phyloP scores from a whole-genome alignment of 2,888 invertebrate genomes.

The Sipha maydis region DNA sequence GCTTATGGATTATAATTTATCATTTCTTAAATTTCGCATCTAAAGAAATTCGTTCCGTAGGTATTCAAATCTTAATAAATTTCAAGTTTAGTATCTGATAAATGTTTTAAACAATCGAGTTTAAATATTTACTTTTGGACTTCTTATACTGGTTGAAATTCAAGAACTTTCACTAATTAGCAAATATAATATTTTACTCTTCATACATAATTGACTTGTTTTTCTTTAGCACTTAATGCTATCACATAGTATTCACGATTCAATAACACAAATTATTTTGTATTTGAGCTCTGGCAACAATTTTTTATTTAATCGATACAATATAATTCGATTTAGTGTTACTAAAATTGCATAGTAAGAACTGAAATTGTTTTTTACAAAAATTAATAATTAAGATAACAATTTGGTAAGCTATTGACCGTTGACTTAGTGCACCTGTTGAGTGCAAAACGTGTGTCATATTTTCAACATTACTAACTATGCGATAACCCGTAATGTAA shows the following conservation, averaged over 20 bases:
- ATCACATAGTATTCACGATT: neutral
- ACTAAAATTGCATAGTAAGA: neutral
- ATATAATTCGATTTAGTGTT: too few species aligned
- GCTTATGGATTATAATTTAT: too few species aligned
- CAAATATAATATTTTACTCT: neutral
- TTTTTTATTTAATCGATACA: neutral
- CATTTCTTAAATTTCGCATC: too few species aligned
- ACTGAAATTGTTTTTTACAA: neutral
- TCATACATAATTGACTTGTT: neutral
- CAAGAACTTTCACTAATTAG: constrained; percentile 6
- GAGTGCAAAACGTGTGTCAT: neutral
- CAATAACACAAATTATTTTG: neutral
- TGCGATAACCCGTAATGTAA: constrained; percentile 10
- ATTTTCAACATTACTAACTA: neutral
- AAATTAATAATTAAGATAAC: neutral
- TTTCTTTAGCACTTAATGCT: neutral
- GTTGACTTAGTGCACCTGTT: constrained; percentile 15
- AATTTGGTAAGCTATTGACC: neutral
- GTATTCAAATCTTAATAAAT: neutral
- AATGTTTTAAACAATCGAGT: neutral
- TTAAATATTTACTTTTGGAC: neutral
- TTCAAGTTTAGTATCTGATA: neutral
- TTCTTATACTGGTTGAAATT: neutral
- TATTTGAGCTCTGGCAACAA: neutral
- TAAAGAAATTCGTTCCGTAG: neutral